phyloP scores from a whole-genome alignment of 2,113 vertebrate species.

The Tyto alba region DNA sequence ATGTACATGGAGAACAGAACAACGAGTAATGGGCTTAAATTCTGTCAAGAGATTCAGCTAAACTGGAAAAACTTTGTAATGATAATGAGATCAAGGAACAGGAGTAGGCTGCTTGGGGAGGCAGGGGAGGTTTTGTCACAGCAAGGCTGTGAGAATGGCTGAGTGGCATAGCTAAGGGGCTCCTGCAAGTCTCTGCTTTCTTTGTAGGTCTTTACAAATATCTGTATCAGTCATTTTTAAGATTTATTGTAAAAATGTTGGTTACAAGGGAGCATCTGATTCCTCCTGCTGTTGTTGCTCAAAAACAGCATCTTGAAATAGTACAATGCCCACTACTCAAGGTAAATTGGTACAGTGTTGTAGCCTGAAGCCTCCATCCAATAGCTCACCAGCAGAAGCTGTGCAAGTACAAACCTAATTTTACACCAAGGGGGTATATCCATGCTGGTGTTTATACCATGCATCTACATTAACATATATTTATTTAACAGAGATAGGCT shows the following conservation, averaged over 20 bases:
- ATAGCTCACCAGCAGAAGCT: background rate
- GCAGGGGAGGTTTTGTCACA: fast-evolving
- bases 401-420: background rate
- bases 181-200: background rate
- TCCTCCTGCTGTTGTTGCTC: background rate
- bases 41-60: conserved; percentile 2
- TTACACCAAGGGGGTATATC: background rate
- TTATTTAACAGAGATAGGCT: background rate
- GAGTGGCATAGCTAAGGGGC: background rate
- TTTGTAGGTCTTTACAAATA: background rate
- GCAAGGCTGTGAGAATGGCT: background rate
- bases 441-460: background rate
- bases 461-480: background rate
- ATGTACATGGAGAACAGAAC: background rate
- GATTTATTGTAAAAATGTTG: background rate
- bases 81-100: background rate
- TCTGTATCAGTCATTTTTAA: background rate
- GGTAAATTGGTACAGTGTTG: background rate
- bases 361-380: background rate
- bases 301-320: background rate
- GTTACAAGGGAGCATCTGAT: background rate
- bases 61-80: background rate
- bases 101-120: background rate
- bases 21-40: background rate
- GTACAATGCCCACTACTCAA: background rate